Evolutionary conservation across 2,113 vertebrate genomes (phyloP).

Genomic region (Xyliphius kryptos): DNA sequence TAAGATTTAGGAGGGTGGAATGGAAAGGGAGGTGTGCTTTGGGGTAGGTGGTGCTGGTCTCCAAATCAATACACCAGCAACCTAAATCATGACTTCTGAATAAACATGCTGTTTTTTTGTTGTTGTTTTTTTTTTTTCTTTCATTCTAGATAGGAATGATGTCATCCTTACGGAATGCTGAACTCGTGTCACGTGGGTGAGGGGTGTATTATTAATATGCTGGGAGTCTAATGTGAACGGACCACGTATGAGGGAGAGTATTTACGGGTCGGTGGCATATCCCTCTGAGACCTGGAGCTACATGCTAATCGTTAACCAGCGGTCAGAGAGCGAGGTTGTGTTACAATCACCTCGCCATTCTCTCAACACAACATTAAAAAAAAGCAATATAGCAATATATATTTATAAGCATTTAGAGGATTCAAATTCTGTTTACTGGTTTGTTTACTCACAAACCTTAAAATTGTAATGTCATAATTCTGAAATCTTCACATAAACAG

Average conservation of each 20-base stretch:
- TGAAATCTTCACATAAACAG: too few species aligned
- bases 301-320: conserved; percentile 4
- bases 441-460: too few species aligned
- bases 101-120: too few species aligned
- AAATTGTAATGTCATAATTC: too few species aligned
- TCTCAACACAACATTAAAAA: neutral
- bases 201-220: too few species aligned
- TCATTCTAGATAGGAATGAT: too few species aligned
- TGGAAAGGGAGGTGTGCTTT: neutral
- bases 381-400: too few species aligned
- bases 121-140: too few species aligned
- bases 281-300: neutral
- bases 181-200: too few species aligned
- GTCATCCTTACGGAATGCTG: too few species aligned
- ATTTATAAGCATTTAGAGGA: too few species aligned
- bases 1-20: neutral
- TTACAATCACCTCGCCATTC: neutral
- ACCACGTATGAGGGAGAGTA: neutral
- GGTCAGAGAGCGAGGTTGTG: neutral
- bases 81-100: neutral
- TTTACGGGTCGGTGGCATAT: neutral
- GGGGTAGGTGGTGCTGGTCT: neutral
- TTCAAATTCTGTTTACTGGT: too few species aligned
- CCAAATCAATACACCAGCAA: neutral
- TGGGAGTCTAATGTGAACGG: neutral